phyloP scores from a whole-genome alignment of 1,140 invertebrate species.

The Calosoma granatense region DNA sequence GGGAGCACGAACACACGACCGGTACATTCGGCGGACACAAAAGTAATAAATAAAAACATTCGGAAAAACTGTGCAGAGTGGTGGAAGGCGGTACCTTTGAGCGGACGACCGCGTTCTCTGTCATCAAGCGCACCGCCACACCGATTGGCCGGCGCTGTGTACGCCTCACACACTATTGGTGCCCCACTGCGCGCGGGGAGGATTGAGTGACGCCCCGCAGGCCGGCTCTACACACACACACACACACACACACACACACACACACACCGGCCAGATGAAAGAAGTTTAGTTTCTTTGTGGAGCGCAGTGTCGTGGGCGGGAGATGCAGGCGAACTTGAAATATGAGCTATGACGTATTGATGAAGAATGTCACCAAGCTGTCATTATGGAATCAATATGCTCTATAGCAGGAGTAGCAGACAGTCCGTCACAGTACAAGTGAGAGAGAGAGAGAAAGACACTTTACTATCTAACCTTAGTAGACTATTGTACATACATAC shows the following conservation, averaged over 20 bases:
- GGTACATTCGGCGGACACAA: conserved; percentile 48
- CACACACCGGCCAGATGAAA: conserved; percentile 28
- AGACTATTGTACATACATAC: too few relatives aligned
- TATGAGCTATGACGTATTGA: conserved; percentile 44
- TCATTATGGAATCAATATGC: conserved; percentile 38
- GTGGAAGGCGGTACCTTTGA: conserved; percentile 23
- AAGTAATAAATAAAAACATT: conserved; percentile 59
- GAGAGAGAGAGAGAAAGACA: too few relatives aligned
- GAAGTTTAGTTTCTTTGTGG: conserved; percentile 35
- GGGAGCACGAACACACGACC: conserved; percentile 39
- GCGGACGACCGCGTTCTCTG: not conserved
- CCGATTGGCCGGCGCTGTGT: conserved; percentile 27
- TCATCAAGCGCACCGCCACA: conserved; percentile 17
- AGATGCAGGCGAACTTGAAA: conserved; percentile 34
- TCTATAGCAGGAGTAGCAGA: not conserved
- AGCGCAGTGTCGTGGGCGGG: conserved; percentile 32
- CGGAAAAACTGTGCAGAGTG: conserved; percentile 37
- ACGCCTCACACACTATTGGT: conserved; percentile 26
- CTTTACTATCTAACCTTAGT: too few relatives aligned
- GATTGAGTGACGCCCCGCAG: too few relatives aligned
- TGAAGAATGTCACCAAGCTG: conserved; percentile 50
- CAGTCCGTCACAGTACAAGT: too few relatives aligned
- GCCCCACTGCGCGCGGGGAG: conserved; percentile 15
- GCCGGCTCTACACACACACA: too few relatives aligned
- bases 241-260: too few relatives aligned